Evolutionary conservation across 2,113 vertebrate species (phyloP).

Genomic region (Megalops atlanticus): DNA sequence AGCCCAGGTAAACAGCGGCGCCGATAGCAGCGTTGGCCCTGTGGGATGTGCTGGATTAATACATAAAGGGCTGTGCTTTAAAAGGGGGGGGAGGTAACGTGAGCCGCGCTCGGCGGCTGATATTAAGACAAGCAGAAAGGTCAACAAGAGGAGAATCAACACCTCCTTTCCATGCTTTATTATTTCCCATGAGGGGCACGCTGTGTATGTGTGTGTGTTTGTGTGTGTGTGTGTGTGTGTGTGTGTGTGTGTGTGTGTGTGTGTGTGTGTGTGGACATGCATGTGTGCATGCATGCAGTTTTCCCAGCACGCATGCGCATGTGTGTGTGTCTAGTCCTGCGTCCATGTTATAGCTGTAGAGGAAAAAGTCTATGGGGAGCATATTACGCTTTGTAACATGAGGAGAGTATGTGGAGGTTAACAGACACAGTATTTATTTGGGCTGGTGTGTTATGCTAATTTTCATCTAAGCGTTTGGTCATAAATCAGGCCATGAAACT

Average conservation of each 20-base stretch:
- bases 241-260: neutral
- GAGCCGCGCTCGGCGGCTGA: neutral
- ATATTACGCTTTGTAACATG: neutral
- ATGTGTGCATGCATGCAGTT: neutral
- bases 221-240: neutral
- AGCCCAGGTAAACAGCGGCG: slow-evolving; percentile 1
- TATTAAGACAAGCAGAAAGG: neutral
- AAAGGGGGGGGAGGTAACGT: neutral
- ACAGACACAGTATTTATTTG: too few species aligned
- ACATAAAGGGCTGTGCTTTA: slow-evolving; percentile 6
- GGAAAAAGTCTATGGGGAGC: neutral
- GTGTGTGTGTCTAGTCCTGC: neutral
- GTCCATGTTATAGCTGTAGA: neutral
- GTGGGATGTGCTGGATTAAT: slow-evolving; percentile 13
- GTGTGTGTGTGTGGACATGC: neutral
- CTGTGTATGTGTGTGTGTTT: too few species aligned
- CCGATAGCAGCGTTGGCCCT: slow-evolving; percentile 12
- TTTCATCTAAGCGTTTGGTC: neutral
- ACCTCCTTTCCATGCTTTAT: too few species aligned
- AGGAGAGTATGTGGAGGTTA: neutral
- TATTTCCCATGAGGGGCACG: too few species aligned
- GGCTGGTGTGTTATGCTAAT: neutral
- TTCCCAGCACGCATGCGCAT: neutral
- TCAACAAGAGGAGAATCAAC: neutral
- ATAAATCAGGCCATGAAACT: too few species aligned